phyloP scores from a whole-genome alignment of 2,797 vertebrate genomes.

The Coluber constrictor region DNA sequence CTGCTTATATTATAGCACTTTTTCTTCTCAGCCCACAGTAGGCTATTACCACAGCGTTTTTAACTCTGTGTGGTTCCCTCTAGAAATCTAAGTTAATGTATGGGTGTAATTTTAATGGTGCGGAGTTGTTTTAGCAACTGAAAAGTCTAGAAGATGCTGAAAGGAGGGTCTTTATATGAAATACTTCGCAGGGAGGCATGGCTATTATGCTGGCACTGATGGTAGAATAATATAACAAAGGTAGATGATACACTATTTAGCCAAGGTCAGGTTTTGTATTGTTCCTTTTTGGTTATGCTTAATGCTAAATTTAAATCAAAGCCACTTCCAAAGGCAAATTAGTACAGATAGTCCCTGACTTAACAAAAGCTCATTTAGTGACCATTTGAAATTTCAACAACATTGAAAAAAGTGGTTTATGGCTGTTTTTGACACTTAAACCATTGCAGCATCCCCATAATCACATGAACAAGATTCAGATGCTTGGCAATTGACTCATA shows the following conservation, averaged over 20 bases:
- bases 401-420: neutral
- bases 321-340: neutral
- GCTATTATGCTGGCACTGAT: conserved; percentile 11
- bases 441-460: neutral
- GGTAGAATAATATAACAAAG: neutral
- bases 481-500: neutral
- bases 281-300: neutral
- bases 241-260: conserved; percentile 22
- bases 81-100: conserved; percentile 21
- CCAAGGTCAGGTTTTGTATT: neutral
- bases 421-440: neutral
- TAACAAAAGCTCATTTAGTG: neutral
- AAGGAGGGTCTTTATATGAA: conserved; percentile 19
- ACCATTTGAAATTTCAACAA: neutral
- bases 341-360: neutral
- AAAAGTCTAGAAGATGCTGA: neutral
- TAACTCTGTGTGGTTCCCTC: neutral
- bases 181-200: conserved; percentile 5
- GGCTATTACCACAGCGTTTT: neutral
- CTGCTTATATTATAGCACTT: neutral
- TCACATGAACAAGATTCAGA: neutral
- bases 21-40: neutral
- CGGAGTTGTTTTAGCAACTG: conserved; percentile 11
- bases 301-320: neutral
- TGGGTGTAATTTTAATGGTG: conserved; percentile 8